These are phyloP conservation scores for Nylanderia fulva DNA, from an alignment of 1,140 invertebrate species.

Conservation along the genomic window DNA sequence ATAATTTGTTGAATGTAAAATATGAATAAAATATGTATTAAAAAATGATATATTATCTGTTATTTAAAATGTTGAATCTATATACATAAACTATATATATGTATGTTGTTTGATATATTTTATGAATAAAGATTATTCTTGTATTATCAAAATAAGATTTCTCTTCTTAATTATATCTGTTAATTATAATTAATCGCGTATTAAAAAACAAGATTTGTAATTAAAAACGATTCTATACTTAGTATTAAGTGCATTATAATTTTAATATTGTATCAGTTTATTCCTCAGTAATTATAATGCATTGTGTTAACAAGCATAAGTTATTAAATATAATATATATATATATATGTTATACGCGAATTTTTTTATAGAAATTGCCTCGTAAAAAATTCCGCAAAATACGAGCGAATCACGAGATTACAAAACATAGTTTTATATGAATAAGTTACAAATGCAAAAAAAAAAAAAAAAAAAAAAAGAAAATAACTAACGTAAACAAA, in stretches of 20 bases:
- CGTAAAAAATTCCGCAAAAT: neutral
- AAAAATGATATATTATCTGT: neutral
- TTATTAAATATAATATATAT: neutral
- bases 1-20: neutral
- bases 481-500: slow-evolving; percentile 30
- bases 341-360: too few species aligned
- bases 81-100: neutral
- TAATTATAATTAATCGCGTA: neutral
- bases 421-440: neutral
- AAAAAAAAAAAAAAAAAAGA: slow-evolving; percentile 49
- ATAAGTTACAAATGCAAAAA: slow-evolving; percentile 22
- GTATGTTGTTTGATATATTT: slow-evolving; percentile 2
- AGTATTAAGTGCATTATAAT: too few species aligned
- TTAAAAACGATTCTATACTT: too few species aligned
- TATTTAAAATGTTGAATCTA: neutral
- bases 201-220: neutral
- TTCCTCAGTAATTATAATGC: neutral
- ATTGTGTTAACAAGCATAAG: neutral
- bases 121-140: slow-evolving; percentile 20
- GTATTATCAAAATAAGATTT: neutral
- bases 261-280: neutral
- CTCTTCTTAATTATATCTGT: neutral
- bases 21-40: too few species aligned
- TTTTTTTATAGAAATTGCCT: neutral
- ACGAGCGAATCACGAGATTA: neutral